Percentiles rank a stretch among this genome's conserved stretches.
Conservation (phyloP, 2,888 invertebrate genomes). For the Drosophila maculinotata region DNA sequence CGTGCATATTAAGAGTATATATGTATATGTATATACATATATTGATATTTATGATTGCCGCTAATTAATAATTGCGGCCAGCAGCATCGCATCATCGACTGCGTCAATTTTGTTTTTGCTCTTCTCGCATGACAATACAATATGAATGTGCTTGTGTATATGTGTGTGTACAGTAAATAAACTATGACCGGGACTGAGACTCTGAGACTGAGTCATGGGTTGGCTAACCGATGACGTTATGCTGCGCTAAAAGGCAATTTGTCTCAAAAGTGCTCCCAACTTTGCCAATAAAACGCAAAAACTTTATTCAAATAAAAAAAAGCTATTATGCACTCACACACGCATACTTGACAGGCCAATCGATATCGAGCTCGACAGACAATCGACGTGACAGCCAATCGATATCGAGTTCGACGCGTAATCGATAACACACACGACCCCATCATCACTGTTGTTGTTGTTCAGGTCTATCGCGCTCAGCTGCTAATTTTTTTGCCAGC, state of each 20-base stretch:
- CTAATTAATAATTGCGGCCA: slow-evolving; percentile 49
- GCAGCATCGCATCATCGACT: slow-evolving; percentile 55
- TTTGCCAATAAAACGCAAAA: slow-evolving; percentile 69
- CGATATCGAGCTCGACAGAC: slow-evolving; percentile 34
- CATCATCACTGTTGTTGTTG: slow-evolving; percentile 21
- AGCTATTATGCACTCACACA: slow-evolving; percentile 32
- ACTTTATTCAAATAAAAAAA: slow-evolving; percentile 48
- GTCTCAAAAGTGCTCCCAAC: slow-evolving; percentile 68
- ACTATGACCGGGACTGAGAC: slow-evolving; percentile 54
- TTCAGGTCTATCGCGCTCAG: slow-evolving; percentile 26
- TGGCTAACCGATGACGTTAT: slow-evolving; percentile 72
- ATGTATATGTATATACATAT: slow-evolving; percentile 13
- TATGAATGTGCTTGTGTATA: slow-evolving; percentile 17
- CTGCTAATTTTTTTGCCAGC: slow-evolving; percentile 26
- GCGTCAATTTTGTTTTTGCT: slow-evolving; percentile 51
- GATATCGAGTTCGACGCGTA: slow-evolving; percentile 33
- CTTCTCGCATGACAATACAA: slow-evolving; percentile 30
- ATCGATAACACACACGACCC: slow-evolving; percentile 27
- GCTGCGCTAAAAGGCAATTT: slow-evolving; percentile 74
- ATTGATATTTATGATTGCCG: slow-evolving; percentile 30
- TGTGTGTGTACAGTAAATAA: slow-evolving; percentile 65
- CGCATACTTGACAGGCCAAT: slow-evolving; percentile 15
- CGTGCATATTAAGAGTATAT: slow-evolving; percentile 5
- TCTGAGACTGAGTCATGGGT: slow-evolving; percentile 75
- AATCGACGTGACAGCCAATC: slow-evolving; percentile 36